Conservation (phyloP, 2,888 invertebrate species). For the Dorcus parallelipipedus region DNA sequence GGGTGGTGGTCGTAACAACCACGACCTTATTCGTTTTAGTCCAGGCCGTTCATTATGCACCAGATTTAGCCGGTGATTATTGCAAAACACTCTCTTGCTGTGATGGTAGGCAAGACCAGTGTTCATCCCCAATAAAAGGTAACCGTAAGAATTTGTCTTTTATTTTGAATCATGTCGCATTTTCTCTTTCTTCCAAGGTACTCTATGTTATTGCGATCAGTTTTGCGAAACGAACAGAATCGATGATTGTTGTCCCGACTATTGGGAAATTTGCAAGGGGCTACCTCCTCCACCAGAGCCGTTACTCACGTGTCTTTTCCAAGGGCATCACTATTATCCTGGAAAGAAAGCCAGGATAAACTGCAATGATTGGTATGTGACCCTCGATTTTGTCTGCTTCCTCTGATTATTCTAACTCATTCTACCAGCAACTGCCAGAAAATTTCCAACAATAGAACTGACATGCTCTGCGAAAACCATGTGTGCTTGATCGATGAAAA, state of each 20-base stretch:
- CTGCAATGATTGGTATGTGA: constrained; percentile 71
- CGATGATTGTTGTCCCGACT: constrained; percentile 94
- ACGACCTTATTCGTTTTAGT: constrained; percentile 6
- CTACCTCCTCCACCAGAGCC: constrained; percentile 30
- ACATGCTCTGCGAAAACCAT: constrained; percentile 67
- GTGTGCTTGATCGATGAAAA: constrained; percentile 73
- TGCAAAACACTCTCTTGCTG: constrained; percentile 58
- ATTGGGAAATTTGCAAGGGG: constrained; percentile 67
- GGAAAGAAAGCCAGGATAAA: constrained; percentile 58
- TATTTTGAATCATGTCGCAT: too few species aligned
- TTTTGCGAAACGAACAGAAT: constrained; percentile 71
- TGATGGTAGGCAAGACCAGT: constrained; percentile 70
- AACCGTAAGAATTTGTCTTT: constrained; percentile 26
- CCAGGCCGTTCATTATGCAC: constrained; percentile 61
- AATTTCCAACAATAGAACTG: constrained; percentile 31
- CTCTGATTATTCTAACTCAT: constrained; percentile 3
- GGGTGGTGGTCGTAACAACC: constrained; percentile 7
- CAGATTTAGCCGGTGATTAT: constrained; percentile 33
- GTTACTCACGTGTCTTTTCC: constrained; percentile 51
- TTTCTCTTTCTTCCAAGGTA: constrained; percentile 52
- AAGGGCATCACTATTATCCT: constrained; percentile 52
- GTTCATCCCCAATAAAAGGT: constrained; percentile 76
- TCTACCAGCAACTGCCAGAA: constrained; percentile 56
- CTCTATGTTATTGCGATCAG: constrained; percentile 90
- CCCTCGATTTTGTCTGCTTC: not conserved